Conservation (phyloP, 2,797 vertebrate genomes). For the Protonibea diacanthus region DNA sequence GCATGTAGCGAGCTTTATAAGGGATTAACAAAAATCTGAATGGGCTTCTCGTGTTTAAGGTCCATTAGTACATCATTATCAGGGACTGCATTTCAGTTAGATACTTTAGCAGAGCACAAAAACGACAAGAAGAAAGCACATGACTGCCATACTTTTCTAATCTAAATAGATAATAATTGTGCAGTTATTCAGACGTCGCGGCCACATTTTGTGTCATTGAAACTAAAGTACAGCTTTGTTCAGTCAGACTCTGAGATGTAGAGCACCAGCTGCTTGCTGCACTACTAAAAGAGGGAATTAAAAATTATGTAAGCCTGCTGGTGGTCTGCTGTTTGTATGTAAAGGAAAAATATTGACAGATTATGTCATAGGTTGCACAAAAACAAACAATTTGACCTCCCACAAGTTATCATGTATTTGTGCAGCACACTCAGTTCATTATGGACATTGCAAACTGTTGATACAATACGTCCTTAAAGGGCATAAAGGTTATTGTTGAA, state of each 20-base stretch:
- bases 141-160: background rate
- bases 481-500: too few species aligned
- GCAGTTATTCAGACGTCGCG: background rate
- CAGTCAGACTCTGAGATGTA: background rate
- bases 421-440: too few species aligned
- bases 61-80: conserved; percentile 10
- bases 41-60: background rate
- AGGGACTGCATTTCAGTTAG: background rate
- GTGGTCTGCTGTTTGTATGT: background rate
- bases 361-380: background rate
- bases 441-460: too few species aligned
- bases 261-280: background rate
- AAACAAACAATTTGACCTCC: background rate
- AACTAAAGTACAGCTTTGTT: conserved; percentile 20
- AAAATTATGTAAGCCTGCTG: background rate
- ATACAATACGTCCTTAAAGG: too few species aligned
- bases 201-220: background rate
- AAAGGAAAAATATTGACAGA: background rate
- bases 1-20: background rate
- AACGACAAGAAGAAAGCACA: background rate
- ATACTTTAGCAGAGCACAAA: background rate
- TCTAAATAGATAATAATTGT: conserved; percentile 1
- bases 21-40: background rate
- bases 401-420: too few species aligned
- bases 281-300: background rate